Conservation (phyloP, 2,888 invertebrate species). For the Antitype chi region DNA sequence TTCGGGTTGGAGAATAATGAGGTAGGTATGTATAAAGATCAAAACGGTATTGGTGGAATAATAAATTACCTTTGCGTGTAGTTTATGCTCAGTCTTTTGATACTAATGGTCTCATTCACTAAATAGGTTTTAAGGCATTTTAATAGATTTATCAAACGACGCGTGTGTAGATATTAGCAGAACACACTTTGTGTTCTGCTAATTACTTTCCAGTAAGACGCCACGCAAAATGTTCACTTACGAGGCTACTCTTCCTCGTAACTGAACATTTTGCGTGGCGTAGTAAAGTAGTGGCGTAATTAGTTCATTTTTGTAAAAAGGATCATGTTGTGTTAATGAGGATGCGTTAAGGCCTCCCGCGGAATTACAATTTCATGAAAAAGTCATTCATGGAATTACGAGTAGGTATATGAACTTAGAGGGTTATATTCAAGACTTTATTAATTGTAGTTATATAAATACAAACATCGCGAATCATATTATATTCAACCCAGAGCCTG, state of each 20-base stretch:
- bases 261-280: too few species aligned
- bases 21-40: constrained; percentile 26
- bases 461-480: too few species aligned
- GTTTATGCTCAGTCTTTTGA: background rate
- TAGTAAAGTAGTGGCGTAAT: too few species aligned
- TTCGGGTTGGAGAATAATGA: constrained; percentile 29
- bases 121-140: constrained; percentile 10
- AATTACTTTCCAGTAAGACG: background rate
- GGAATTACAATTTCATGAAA: too few species aligned
- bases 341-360: background rate
- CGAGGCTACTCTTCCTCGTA: too few species aligned
- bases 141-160: background rate
- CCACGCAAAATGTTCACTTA: background rate
- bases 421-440: too few species aligned
- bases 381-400: too few species aligned
- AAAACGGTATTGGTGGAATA: constrained; percentile 12
- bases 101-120: constrained; percentile 4
- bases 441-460: too few species aligned
- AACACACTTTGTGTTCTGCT: background rate
- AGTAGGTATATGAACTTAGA: too few species aligned
- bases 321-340: background rate
- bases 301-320: background rate
- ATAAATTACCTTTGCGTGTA: constrained; percentile 31
- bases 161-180: background rate
- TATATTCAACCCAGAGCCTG: too few species aligned